Base-by-base conservation (phyloP, 2,797 vertebrate genomes). In the Chromobotia macracanthus region DNA sequence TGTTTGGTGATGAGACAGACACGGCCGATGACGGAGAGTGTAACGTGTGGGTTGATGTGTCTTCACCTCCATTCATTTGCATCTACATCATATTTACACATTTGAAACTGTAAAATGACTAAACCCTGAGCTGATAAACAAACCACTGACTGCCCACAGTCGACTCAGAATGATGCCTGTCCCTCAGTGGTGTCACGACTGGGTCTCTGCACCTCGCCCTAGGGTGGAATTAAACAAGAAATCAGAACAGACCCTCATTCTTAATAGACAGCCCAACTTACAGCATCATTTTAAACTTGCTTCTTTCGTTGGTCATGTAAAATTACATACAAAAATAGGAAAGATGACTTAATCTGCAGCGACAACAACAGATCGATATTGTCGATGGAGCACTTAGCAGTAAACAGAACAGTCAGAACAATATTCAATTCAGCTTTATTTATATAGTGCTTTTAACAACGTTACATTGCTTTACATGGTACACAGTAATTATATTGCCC, bases 31-130 rank as follows among this genome's bases (percentile, higher is more conserved):
- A 78, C 80, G 15, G 18, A 12, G 48, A 63, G 76, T 72, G 61
- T 50, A 55, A 41, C n/a, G 50, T 82, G 77, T 77, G 77, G 79
- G 80, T 73, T 55, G 66, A 73, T 15, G 69, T 67, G 70, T 80
- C 61, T 82, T 80, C 67, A 74, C 67, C 74, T 68, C 65, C 50
- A 19, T 64, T 85, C 90, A 90, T 93, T 92, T 93, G 91, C 89
- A 92, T 92, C 87, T 86, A 89, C 91, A 91, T 94, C 93, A 74
- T 89, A 90, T 93, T 91, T 91, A 94, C 91, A 93, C 93, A 92
- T 94, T 94, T 92, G 94, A 96, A 97, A 96, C 86, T 83, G 85
- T 74, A 25, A 72, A 88, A 90, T 97, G 95, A 98, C 87, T 89
- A 50, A 81, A 83, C 79, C 79, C 56, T 25, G 70, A 16, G 61